Base-by-base conservation (phyloP, 2,888 invertebrate genomes). In the Hemicrepidius hirtus region DNA sequence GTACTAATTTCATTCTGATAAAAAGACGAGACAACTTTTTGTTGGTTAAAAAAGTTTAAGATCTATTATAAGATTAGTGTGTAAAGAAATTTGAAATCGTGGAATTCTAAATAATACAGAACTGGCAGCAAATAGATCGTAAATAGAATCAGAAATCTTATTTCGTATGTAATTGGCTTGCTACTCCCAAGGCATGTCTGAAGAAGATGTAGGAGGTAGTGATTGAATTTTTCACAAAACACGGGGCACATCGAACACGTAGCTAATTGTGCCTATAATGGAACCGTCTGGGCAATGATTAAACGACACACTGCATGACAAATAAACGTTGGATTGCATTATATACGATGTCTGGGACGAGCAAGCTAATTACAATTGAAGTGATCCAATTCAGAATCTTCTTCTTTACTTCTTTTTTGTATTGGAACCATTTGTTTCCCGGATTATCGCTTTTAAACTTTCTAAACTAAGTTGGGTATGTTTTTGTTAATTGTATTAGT, bases 141-240 rank as follows among this genome's bases (percentile, higher is more conserved):
- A 74, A 67, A 74, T 74, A 53, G 62, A 74, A 74, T 71, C 63
- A 74, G 62, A 60, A 74, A 74, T 71, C 74, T 69, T 68, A 74
- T 74, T 71, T 74, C 37, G 60, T 62, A 60, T 68, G 68, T 68
- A 74, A 74, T 74, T 74, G 74, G 64, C 55, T 71, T 24, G 59
- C 28, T 53, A 66, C 63, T 74, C 74, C 68, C 71, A 55, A 62
- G 68, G 32, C 65, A 68, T 63, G 68, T 68, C 67, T 68, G 63
- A 16, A 21, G 60, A 71, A 67, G 69, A 70, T 60, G 49, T 63
- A 50, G 55, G 53, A 69, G 68, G 65, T 69, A 46, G 44, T 75
- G 72, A 75, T 75, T 75, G 75, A 75, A 72, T 75, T 72, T 75
- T 72, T 69, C 67, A 62, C 46, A 64, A 65, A 66, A 63, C 32